Conservation (phyloP, 2,888 invertebrate species). For the Coelinius sp. region DNA sequence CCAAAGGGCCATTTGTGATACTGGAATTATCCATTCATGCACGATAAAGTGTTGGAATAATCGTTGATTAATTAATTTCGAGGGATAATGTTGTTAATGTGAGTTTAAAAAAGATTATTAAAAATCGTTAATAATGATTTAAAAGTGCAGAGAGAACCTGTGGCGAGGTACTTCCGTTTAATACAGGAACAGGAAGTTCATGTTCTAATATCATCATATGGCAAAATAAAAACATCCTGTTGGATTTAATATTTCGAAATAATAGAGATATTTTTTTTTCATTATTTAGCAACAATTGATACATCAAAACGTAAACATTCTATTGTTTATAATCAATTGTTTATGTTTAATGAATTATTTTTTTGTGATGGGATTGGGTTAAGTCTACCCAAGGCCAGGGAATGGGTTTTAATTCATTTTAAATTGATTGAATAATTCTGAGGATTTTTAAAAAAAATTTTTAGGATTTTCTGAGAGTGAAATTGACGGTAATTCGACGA, state of each 20-base stretch:
- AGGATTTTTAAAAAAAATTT: too few species aligned
- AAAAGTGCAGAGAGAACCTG: constrained; percentile 62
- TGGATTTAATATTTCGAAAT: constrained; percentile 60
- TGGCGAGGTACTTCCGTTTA: constrained; percentile 69
- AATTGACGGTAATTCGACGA: constrained; percentile 38
- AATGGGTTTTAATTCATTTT: too few species aligned
- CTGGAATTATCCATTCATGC: neutral
- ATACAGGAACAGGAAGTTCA: constrained; percentile 71
- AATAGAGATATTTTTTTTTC: constrained; percentile 32
- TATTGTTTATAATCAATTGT: too few species aligned
- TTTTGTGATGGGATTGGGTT: too few species aligned
- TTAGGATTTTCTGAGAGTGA: neutral
- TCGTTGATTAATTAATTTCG: neutral
- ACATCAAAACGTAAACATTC: too few species aligned
- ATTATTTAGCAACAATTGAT: too few species aligned
- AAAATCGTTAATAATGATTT: constrained; percentile 41
- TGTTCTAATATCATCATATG: constrained; percentile 56
- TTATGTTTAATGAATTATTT: too few species aligned
- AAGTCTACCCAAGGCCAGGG: too few species aligned
- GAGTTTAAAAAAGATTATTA: constrained; percentile 56
- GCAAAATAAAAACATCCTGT: constrained; percentile 69
- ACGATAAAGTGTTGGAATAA: neutral
- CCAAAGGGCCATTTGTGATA: neutral
- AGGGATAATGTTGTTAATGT: constrained; percentile 60
- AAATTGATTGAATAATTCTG: too few species aligned